These are phyloP conservation scores for Matsumyia berberina DNA, from an alignment of 2,888 invertebrate genomes.

Conservation along the genomic window DNA sequence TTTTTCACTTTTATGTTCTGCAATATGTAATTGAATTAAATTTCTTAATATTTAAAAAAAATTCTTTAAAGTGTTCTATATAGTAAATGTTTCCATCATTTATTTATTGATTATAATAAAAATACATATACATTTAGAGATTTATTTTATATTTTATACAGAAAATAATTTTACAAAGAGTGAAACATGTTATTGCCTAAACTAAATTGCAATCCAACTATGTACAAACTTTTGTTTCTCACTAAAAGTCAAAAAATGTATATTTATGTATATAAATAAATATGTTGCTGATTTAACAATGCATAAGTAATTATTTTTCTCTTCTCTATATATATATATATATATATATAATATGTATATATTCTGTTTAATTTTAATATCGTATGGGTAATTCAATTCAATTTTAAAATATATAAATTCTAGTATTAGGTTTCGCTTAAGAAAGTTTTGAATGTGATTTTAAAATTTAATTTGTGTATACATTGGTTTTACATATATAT, in stretches of 20 bases:
- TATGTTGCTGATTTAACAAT: constrained; percentile 24
- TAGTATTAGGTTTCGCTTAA: constrained; percentile 66
- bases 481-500: constrained; percentile 23
- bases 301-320: neutral
- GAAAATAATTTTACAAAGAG: constrained; percentile 35
- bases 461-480: constrained; percentile 46
- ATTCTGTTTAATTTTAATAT: constrained; percentile 48
- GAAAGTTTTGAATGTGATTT: constrained; percentile 49
- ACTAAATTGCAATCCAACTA: constrained; percentile 41
- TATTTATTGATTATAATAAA: constrained; percentile 48
- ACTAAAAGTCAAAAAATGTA: constrained; percentile 9
- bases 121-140: constrained; percentile 55
- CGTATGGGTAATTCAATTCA: constrained; percentile 53
- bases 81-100: constrained; percentile 37
- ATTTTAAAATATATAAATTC: constrained; percentile 66
- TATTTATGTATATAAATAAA: constrained; percentile 57
- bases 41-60: constrained; percentile 35
- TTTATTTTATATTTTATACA: constrained; percentile 49
- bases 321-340: neutral
- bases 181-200: constrained; percentile 7
- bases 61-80: constrained; percentile 40
- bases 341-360: constrained; percentile 63
- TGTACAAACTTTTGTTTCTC: constrained; percentile 19
- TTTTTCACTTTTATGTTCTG: constrained; percentile 8
- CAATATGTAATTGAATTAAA: constrained; percentile 45